Evolutionary conservation across 2,888 invertebrate genomes (phyloP).

Genomic region (Acanthoscelides obtectus): DNA sequence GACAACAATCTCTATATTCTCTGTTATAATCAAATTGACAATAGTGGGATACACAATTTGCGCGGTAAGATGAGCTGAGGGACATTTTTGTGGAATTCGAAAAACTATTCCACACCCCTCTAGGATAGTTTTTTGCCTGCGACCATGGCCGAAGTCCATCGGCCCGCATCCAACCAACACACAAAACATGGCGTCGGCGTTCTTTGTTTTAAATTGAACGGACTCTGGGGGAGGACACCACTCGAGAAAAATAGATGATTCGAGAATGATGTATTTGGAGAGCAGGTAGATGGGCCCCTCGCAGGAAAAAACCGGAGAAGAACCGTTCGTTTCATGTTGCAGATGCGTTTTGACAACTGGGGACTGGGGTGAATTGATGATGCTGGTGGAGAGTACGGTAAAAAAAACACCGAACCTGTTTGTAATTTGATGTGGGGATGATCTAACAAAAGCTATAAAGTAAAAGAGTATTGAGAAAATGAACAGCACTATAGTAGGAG

Average conservation of each 20-base stretch:
- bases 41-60: too few species aligned
- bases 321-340: not conserved
- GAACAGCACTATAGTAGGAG: not conserved
- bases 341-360: not conserved
- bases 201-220: not conserved
- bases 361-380: not conserved
- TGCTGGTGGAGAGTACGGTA: not conserved
- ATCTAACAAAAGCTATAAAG: not conserved
- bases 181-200: not conserved
- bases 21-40: too few species aligned
- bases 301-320: not conserved
- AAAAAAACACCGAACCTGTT: not conserved
- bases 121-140: not conserved
- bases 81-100: too few species aligned
- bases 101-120: too few species aligned
- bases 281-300: not conserved
- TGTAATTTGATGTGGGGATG: not conserved
- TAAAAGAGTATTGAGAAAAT: not conserved
- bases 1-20: too few species aligned
- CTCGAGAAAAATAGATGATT: not conserved
- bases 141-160: not conserved
- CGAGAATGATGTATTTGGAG: not conserved
- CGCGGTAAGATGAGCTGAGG: too few species aligned
- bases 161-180: not conserved
- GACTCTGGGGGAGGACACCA: not conserved